phyloP scores from a whole-genome alignment of 2,797 vertebrate species.

The Aulostomus chinensis region DNA sequence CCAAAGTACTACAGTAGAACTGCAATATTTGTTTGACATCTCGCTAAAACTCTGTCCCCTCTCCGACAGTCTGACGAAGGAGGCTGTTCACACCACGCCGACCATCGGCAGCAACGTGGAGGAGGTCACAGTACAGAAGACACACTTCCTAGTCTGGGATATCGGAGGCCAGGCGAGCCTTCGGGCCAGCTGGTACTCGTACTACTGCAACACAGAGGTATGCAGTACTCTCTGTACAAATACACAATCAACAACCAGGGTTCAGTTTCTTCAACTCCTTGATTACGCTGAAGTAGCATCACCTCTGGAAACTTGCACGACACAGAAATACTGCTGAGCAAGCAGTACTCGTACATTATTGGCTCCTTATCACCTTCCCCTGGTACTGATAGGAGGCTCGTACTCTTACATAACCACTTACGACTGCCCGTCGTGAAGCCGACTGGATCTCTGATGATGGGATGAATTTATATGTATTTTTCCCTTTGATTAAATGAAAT shows the following conservation, averaged over 20 bases:
- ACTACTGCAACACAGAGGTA: slow-evolving; percentile 88
- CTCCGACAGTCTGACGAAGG: slow-evolving; percentile 80
- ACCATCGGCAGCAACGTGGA: slow-evolving; percentile 90
- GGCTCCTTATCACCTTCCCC: too few species aligned
- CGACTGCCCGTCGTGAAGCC: too few species aligned
- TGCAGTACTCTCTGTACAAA: too few species aligned
- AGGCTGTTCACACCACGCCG: slow-evolving; percentile 85
- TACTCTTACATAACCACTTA: slow-evolving; percentile 17
- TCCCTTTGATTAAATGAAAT: too few species aligned
- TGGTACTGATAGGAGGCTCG: too few species aligned
- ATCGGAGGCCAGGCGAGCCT: slow-evolving; percentile 87
- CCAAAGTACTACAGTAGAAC: too few species aligned
- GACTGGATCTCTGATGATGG: too few species aligned
- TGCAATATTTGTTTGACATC: neutral
- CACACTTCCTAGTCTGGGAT: slow-evolving; percentile 89
- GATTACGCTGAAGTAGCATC: neutral
- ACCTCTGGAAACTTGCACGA: too few species aligned
- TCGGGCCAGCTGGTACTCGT: slow-evolving; percentile 82
- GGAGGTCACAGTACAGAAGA: slow-evolving; percentile 82
- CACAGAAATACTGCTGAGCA: too few species aligned
- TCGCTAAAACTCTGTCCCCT: neutral
- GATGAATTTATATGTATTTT: too few species aligned
- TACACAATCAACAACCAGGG: too few species aligned
- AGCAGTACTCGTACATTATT: too few species aligned
- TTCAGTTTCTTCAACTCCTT: neutral